Conservation (phyloP, 2,888 invertebrate species). For the Xylota segnis region DNA sequence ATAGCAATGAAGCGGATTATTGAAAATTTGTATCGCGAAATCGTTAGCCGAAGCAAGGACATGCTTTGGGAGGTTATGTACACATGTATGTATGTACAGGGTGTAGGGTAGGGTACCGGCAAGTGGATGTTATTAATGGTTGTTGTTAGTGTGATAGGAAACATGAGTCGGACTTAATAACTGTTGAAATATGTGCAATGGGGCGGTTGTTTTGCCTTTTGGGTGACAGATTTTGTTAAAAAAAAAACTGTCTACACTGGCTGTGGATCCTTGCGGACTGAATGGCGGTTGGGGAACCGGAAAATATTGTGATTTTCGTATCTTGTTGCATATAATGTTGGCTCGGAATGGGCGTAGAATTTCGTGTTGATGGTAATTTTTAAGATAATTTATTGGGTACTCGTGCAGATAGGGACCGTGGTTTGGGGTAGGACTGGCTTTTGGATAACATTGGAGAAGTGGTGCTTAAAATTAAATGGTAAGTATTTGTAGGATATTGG, state of each 20-base stretch:
- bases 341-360: conserved; percentile 33
- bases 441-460: not conserved
- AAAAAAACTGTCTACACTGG: conserved; percentile 13
- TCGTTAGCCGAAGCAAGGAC: conserved; percentile 35
- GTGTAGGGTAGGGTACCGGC: not conserved
- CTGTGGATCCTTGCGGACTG: not conserved
- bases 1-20: conserved; percentile 37
- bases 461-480: too few relatives aligned
- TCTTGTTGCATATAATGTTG: conserved; percentile 56
- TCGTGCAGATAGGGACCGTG: not conserved
- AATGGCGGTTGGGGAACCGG: conserved; percentile 2
- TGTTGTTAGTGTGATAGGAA: conserved; percentile 56
- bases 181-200: conserved; percentile 52
- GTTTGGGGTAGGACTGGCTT: not conserved
- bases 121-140: conserved; percentile 60
- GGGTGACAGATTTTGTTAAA: conserved; percentile 46
- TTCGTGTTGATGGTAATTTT: conserved; percentile 55
- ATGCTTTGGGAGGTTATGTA: not conserved
- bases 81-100: not conserved
- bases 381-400: conserved; percentile 58
- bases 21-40: conserved; percentile 58
- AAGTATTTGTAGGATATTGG: too few relatives aligned
- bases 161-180: conserved; percentile 65
- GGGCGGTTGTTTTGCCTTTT: conserved; percentile 27
- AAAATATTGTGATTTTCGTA: conserved; percentile 58